Evolutionary conservation across 2,113 vertebrate species (phyloP), one percentile per base, ranked within the genome.

Genomic region (Tonatia bakeri): DNA sequence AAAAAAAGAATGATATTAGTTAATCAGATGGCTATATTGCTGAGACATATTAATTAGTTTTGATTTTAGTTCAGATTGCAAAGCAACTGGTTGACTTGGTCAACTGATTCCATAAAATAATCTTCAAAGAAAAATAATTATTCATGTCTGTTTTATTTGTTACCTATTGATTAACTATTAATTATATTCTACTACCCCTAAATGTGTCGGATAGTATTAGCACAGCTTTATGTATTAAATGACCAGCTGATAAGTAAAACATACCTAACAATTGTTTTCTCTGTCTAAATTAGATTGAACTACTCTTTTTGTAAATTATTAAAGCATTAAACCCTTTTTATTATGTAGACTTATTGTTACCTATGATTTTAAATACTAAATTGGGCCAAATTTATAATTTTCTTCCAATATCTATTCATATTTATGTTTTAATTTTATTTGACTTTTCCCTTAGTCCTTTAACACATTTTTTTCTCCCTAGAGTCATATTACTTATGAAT

Each of bases 341-440:
- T 82, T 24, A 45, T 43, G 47, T 20, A 80, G 5, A 9, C 24
- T 96, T 81, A 33, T 31, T 80, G 5, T 82, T 83, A 79, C 11
- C 9, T 47, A 14, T 82, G 50, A 83, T 84, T 90, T 94, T 92
- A 92, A 90, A 72, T 65, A 36, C 79, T 92, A 92, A 87, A 77
- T 52, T 90, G 73, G 36, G 8, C 8, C 33, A 40, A 67, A 75
- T 1, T 26, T 87, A 4, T 45, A 76, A 77, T 87, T 95, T 0
- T 76, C 3, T 76, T 88, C 50, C 19, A 88, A 67, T 33, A 36
- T 59, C 64, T 67, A 92, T 50, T 72, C 59, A 76, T 82, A 79
- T 86, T 75, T 45, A 47, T 61, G 31, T 45, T 88, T 94, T 85
- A 73, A 81, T 59, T 84, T 64, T 83, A 90, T 81, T 47, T 93